Conservation (phyloP, 2,797 vertebrate genomes). For the Cercopithecus hamlyni region DNA sequence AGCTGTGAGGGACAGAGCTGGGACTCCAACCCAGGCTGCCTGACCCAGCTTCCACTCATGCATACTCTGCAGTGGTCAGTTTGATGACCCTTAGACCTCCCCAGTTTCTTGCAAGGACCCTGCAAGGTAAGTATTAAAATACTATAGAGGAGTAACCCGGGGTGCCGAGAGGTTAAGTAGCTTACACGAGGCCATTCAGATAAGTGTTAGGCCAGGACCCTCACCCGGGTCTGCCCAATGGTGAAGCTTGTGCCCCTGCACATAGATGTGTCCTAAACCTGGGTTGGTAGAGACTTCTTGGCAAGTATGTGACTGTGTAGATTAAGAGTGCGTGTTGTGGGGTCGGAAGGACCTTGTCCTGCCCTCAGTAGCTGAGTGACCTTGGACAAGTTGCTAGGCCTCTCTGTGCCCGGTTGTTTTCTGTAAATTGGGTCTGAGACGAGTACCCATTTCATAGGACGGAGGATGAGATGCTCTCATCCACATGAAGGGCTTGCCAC, state of each 20-base stretch:
- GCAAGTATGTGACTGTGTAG: not conserved
- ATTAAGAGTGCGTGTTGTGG: not conserved
- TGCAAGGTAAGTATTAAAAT: not conserved
- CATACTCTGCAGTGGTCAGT: rapidly evolving
- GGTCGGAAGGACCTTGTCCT: too few species aligned
- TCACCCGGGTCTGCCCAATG: rapidly evolving
- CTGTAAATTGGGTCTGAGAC: not conserved
- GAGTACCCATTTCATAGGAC: not conserved
- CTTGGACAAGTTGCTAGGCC: not conserved
- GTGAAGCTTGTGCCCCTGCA: rapidly evolving
- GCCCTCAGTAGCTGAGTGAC: not conserved
- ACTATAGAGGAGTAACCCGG: not conserved
- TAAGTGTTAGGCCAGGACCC: not conserved
- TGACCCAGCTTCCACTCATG: not conserved
- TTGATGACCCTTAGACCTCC: not conserved
- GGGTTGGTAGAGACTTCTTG: not conserved
- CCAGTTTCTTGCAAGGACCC: not conserved
- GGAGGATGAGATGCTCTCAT: not conserved
- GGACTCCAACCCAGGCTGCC: too few species aligned
- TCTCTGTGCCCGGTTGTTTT: not conserved
- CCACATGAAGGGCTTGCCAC: rapidly evolving
- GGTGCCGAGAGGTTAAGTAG: rapidly evolving
- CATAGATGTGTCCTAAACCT: not conserved
- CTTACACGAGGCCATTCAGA: not conserved
- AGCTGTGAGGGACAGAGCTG: not conserved